Evolutionary conservation across 2,888 invertebrate species (phyloP).

Genomic region (Marronus borbonicus): DNA sequence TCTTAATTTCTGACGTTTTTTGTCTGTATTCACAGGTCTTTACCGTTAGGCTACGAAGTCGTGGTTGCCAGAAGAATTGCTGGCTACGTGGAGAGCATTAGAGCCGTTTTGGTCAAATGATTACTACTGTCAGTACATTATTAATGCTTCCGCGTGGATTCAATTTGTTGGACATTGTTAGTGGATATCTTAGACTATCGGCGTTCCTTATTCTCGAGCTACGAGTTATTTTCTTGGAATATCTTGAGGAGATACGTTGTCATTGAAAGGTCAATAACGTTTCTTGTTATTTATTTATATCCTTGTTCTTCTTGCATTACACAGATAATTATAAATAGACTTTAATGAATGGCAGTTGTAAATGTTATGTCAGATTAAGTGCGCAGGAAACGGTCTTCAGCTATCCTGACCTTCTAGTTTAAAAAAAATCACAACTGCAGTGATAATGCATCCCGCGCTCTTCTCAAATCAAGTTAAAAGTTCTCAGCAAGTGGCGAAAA

Average conservation of each 20-base stretch:
- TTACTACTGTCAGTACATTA: constrained; percentile 1
- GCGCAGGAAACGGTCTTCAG: constrained; percentile 19
- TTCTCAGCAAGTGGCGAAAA: no score
- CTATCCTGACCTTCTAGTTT: neutral
- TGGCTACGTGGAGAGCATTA: constrained; percentile 6
- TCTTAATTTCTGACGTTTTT: constrained; percentile 37
- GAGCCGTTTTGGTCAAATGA: constrained; percentile 1
- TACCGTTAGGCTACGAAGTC: constrained; percentile 14
- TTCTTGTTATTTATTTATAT: constrained; percentile 34
- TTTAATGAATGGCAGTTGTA: constrained; percentile 34
- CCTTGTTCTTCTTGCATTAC: neutral
- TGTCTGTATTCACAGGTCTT: constrained; percentile 11
- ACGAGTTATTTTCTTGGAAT: constrained; percentile 33
- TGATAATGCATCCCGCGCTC: neutral
- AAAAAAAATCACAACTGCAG: neutral
- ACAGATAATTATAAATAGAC: constrained; percentile 32
- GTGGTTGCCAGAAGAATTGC: constrained; percentile 10
- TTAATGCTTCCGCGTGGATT: constrained; percentile 29
- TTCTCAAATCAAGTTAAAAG: no score
- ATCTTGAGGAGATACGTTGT: constrained; percentile 21
- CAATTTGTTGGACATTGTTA: constrained; percentile 33
- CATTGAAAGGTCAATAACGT: constrained; percentile 42
- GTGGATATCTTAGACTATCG: constrained; percentile 20
- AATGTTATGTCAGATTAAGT: constrained; percentile 33
- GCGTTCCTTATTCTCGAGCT: neutral